These are phyloP conservation scores for Spilosoma lubricipeda DNA, from an alignment of 2,888 invertebrate species.

Conservation along the genomic window DNA sequence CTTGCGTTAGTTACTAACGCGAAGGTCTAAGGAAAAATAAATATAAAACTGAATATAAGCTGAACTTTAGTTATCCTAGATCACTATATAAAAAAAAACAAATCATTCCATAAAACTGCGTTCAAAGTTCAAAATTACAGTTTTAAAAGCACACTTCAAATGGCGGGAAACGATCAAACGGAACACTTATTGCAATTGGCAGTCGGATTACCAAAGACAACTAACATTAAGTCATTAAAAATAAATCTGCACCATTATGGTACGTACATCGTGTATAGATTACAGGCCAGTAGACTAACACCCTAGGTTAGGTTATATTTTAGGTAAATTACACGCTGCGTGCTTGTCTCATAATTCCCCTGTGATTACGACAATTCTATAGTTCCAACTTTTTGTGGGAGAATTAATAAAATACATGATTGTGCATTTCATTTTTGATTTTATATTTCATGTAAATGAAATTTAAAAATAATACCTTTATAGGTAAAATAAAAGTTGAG, in stretches of 20 bases:
- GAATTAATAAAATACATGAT: constrained; percentile 19
- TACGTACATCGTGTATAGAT: constrained; percentile 22
- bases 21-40: not conserved
- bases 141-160: not conserved
- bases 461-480: not conserved
- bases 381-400: constrained; percentile 20
- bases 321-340: constrained; percentile 27
- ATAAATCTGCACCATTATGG: constrained; percentile 22
- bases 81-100: not conserved
- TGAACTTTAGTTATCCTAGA: not conserved
- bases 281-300: constrained; percentile 23
- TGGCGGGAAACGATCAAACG: constrained; percentile 2
- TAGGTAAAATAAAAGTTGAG: not conserved
- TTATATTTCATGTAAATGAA: not conserved
- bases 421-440: not conserved
- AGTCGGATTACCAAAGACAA: constrained; percentile 2
- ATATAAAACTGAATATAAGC: not conserved
- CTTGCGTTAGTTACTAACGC: not conserved
- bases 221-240: constrained; percentile 31
- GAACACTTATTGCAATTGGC: constrained; percentile 24
- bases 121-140: not conserved
- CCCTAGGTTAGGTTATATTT: constrained; percentile 27
- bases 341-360: constrained; percentile 11
- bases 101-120: not conserved
- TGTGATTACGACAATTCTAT: constrained; percentile 26